Evolutionary conservation across 2,113 vertebrate species (phyloP), one percentile per base, ranked within the genome.

Genomic region (Clarias macrocephalus): DNA sequence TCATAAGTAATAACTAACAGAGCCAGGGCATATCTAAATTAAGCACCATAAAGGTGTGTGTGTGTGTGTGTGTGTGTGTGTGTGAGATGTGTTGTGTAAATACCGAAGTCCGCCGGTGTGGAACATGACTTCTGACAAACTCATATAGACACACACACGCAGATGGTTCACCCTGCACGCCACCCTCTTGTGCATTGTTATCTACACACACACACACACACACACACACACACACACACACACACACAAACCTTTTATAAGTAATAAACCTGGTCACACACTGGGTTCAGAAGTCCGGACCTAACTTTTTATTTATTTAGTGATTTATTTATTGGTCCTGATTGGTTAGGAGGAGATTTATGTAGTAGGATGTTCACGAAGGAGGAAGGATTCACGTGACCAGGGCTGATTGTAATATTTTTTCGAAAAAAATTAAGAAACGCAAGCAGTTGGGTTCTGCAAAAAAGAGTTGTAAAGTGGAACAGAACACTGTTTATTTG

Each of bases 1-100:
- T 72, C 68, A 54, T 81, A 87, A 87, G 68, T 65, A 87, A 87
- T 87, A 83, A 87, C 80, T 76, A 75, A 56, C 30, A 5, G 57
- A 54, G 59, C 48, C 57, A 75, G 57, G 63, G 80, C 68, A 56
- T 59, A 80, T 62, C 86, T 87, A 87, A 83, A 76, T 87, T 76
- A 83, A 76, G 86, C 42, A 3, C n/a, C 0, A 19, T 75, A 33
- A 76, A 77, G 48, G 68, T 88, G 82, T 87, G 70, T 48, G 48
- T 48, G 42, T 42, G 42, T 42, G 42, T 42, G 42, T 42, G 37
- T 86, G 88, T 80, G 21, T 37, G 68, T 88, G 82, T 87, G 68
- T 86, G 88, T 80, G n/a, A n/a, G 21, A 68, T 16, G 63, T 68
- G 57, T 56, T 75, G 30, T 87, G 86, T 83, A 77, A 87, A 87